Conservation (phyloP, 2,888 invertebrate genomes). For the Caenorhabditis sp. region DNA sequence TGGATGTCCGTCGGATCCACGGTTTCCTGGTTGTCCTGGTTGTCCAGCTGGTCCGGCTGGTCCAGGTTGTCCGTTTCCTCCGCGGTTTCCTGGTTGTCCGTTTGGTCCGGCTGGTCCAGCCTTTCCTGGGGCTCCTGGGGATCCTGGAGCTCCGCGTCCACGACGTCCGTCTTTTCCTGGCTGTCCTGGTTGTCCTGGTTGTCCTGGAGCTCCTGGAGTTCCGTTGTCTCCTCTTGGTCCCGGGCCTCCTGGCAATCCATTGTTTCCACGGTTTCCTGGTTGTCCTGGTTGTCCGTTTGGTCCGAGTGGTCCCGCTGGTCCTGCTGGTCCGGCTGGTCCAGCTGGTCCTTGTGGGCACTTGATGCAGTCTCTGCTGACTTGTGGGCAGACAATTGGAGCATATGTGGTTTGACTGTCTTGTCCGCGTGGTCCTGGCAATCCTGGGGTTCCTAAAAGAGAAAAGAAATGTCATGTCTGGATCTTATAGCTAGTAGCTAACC, state of each 20-base stretch:
- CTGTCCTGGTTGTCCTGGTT: slow-evolving; percentile 49
- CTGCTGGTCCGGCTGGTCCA: slow-evolving; percentile 62
- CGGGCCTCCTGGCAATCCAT: slow-evolving; percentile 51
- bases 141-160: slow-evolving; percentile 50
- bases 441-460: slow-evolving; percentile 50
- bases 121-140: slow-evolving; percentile 53
- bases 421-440: slow-evolving; percentile 57
- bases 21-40: slow-evolving; percentile 43
- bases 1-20: slow-evolving; percentile 48
- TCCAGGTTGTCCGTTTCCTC: slow-evolving; percentile 46
- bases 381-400: slow-evolving; percentile 58
- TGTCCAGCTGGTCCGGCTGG: slow-evolving; percentile 53
- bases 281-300: slow-evolving; percentile 60
- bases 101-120: slow-evolving; percentile 48
- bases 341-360: slow-evolving; percentile 62
- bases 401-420: slow-evolving; percentile 52
- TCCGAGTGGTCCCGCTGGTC: slow-evolving; percentile 58
- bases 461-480: background rate
- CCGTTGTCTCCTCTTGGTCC: slow-evolving; percentile 61
- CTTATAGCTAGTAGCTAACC: slow-evolving; percentile 5
- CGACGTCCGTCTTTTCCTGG: slow-evolving; percentile 58
- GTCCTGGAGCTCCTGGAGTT: slow-evolving; percentile 56
- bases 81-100: slow-evolving; percentile 43
- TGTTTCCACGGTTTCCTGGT: slow-evolving; percentile 55
- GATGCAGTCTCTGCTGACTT: slow-evolving; percentile 50